These are phyloP conservation scores for Corythornis leucogaster DNA, from an alignment of 2,797 vertebrate genomes.

Conservation along the genomic window DNA sequence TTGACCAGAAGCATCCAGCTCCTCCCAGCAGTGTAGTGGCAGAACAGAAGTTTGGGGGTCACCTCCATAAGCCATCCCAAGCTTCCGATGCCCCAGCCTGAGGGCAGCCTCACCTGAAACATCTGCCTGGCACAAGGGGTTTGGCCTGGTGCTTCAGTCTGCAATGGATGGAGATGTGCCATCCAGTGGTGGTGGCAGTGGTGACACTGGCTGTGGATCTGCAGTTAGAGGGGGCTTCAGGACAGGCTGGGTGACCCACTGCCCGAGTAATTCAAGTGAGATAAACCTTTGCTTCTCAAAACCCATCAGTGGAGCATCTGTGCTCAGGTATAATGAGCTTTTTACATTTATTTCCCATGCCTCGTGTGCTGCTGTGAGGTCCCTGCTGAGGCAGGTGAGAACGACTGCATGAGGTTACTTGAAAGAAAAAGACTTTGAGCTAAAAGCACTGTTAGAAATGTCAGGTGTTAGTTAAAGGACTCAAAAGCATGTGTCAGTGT, in stretches of 20 bases:
- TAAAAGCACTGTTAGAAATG: not conserved
- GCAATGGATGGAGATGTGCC: not conserved
- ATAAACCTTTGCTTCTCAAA: not conserved
- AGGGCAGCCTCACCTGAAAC: not conserved
- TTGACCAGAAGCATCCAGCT: not conserved
- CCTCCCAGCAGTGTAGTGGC: not conserved
- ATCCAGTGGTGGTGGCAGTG: fast-evolving
- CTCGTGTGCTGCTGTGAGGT: not conserved
- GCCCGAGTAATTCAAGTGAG: not conserved
- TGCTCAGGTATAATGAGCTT: not conserved
- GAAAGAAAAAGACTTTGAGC: not conserved
- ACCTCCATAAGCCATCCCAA: not conserved
- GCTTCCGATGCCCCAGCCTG: not conserved
- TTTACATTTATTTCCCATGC: not conserved
- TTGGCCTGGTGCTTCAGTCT: not conserved
- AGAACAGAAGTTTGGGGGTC: not conserved
- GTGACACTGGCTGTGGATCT: not conserved
- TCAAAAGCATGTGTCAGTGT: not conserved
- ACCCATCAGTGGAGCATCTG: not conserved
- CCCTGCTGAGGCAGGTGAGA: not conserved
- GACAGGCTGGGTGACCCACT: not conserved
- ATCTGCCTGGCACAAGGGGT: not conserved
- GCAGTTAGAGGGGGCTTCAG: not conserved
- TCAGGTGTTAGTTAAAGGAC: not conserved
- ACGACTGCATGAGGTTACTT: fast-evolving